These are phyloP conservation scores for Buceros bicornis DNA, from an alignment of 2,797 vertebrate genomes.

Conservation along the genomic window DNA sequence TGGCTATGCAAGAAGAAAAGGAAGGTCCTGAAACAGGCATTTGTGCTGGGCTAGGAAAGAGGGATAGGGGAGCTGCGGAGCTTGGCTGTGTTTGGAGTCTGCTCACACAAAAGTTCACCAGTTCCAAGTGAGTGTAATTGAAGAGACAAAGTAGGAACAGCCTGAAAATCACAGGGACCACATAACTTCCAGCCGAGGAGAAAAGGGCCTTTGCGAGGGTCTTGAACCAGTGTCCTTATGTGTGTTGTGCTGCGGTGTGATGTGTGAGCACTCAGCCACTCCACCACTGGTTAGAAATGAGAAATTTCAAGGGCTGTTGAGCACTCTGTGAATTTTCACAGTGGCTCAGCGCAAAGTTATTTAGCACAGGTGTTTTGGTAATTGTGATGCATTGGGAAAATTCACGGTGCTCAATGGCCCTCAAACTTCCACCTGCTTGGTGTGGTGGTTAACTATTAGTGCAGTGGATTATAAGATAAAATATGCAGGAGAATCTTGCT, in stretches of 20 bases:
- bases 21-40: background rate
- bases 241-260: background rate
- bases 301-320: slow-evolving; percentile 75
- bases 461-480: slow-evolving; percentile 30
- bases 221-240: background rate
- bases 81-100: background rate
- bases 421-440: slow-evolving; percentile 71
- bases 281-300: slow-evolving; percentile 58
- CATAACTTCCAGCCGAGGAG: background rate
- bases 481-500: slow-evolving; percentile 38
- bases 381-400: slow-evolving; percentile 69
- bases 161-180: background rate
- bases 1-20: background rate
- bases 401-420: slow-evolving; percentile 64
- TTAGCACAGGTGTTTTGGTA: slow-evolving; percentile 74
- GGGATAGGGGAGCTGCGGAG: background rate
- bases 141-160: background rate
- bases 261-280: slow-evolving; percentile 1
- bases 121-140: slow-evolving; percentile 29
- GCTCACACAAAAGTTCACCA: background rate
- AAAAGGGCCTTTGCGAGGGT: slow-evolving; percentile 25
- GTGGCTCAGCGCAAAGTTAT: slow-evolving; percentile 58
- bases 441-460: slow-evolving; percentile 49
- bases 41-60: background rate
- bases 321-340: slow-evolving; percentile 66